Evolutionary conservation across 2,113 vertebrate species (phyloP).

Genomic region (Argyrosomus japonicus): DNA sequence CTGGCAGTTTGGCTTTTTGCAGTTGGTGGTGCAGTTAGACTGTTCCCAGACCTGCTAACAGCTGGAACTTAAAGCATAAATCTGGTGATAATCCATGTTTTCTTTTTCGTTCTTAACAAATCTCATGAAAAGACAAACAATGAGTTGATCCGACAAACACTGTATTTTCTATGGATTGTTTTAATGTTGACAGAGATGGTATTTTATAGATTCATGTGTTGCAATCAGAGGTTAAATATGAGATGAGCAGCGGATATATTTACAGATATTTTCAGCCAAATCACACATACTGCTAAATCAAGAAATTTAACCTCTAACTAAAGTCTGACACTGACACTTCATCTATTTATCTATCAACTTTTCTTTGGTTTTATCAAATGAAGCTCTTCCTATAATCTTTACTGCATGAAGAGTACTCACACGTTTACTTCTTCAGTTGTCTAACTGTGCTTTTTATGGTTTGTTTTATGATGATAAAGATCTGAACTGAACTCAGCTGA

Average conservation of each 20-base stretch:
- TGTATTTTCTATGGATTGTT: background rate
- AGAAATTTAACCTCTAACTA: background rate
- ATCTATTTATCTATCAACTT: background rate
- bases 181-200: background rate
- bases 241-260: no score
- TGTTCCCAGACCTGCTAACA: conserved; percentile 54
- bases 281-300: background rate
- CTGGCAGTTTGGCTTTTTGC: conserved; percentile 63
- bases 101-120: conserved; percentile 13
- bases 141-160: background rate
- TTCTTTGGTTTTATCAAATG: background rate
- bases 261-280: background rate
- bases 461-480: background rate
- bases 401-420: background rate
- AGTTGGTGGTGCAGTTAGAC: conserved; percentile 40
- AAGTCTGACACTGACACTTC: no score
- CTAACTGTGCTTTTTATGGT: background rate
- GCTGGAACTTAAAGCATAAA: conserved; percentile 5
- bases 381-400: background rate
- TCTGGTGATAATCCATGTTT: conserved; percentile 2
- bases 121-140: background rate
- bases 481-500: background rate
- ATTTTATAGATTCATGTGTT: background rate
- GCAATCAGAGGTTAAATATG: no score
- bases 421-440: background rate